Evolutionary conservation across 2,797 vertebrate genomes (phyloP).

Genomic region (Knipowitschia caucasica): DNA sequence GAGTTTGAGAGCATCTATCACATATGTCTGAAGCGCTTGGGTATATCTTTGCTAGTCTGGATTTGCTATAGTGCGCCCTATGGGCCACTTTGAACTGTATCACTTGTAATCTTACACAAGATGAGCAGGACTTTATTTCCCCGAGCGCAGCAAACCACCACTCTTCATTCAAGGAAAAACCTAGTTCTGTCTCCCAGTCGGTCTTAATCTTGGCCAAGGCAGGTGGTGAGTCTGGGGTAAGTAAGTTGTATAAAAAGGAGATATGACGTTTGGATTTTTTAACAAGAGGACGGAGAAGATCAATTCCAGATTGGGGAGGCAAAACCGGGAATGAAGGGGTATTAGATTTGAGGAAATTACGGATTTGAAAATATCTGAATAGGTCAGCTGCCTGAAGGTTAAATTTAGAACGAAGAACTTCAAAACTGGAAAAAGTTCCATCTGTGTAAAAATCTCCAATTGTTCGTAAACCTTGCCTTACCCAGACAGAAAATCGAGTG

Average conservation of each 20-base stretch:
- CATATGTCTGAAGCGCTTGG: neutral
- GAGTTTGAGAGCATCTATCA: no score
- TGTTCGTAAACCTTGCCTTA: neutral
- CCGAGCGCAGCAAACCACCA: neutral
- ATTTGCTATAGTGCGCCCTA: no score
- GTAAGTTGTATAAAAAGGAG: neutral
- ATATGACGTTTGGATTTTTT: neutral
- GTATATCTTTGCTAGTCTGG: neutral
- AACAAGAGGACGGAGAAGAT: neutral
- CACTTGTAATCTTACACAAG: neutral
- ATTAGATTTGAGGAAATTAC: constrained; percentile 4
- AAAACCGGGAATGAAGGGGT: constrained; percentile 2
- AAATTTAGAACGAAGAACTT: neutral
- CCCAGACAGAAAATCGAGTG: constrained; percentile 1
- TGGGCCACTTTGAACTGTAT: constrained; percentile 5
- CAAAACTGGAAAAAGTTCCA: constrained; percentile 4
- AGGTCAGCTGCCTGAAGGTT: constrained; percentile 5
- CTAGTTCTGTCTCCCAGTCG: constrained; percentile 2
- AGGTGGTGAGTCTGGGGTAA: neutral
- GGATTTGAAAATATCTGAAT: constrained; percentile 9
- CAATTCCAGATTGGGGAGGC: neutral
- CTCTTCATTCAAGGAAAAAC: neutral
- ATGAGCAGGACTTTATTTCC: constrained; percentile 3
- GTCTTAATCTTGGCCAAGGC: constrained; percentile 12
- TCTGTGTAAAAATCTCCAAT: constrained; percentile 6